These are phyloP conservation scores for Sebastes diaconus DNA, from an alignment of 2,797 vertebrate genomes.

Conservation along the genomic window DNA sequence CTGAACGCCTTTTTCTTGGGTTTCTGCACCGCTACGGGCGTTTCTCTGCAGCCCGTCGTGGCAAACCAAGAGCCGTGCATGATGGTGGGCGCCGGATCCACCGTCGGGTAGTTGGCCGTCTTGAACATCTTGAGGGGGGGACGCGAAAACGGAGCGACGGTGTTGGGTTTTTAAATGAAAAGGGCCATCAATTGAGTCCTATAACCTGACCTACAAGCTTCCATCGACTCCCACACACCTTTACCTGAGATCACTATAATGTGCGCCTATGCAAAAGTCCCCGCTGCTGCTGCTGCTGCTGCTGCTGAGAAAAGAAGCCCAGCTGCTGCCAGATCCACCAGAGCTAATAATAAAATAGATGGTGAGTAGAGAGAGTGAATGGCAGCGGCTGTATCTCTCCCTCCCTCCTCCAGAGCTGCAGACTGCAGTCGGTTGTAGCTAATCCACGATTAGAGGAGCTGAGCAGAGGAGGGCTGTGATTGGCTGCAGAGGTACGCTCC, in stretches of 20 bases:
- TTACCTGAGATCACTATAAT: conserved; percentile 58
- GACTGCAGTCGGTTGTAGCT: conserved; percentile 74
- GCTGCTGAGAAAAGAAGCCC: conserved; percentile 15
- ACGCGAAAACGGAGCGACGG: conserved; percentile 46
- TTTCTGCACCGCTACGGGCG: conserved; percentile 84
- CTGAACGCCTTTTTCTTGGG: conserved; percentile 91
- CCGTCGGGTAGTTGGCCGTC: conserved; percentile 83
- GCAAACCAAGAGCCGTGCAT: conserved; percentile 83
- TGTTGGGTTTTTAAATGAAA: conserved; percentile 44
- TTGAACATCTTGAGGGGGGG: conserved; percentile 64
- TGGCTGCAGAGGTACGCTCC: conserved; percentile 67
- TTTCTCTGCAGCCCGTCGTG: conserved; percentile 76
- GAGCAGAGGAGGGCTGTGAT: conserved; percentile 66
- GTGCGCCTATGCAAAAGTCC: conserved; percentile 21
- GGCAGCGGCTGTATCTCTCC: conserved; percentile 52
- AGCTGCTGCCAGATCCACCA: conserved; percentile 31
- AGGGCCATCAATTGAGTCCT: conserved; percentile 54
- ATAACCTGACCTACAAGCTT: conserved; percentile 39
- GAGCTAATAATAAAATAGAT: conserved; percentile 62
- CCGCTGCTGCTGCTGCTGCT: conserved; percentile 33
- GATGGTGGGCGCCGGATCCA: conserved; percentile 83
- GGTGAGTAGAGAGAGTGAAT: conserved; percentile 41
- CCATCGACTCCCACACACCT: conserved; percentile 40
- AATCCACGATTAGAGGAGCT: conserved; percentile 73
- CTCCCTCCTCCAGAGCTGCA: conserved; percentile 37